Conservation (phyloP, 1,140 invertebrate genomes). For the Drosophila navojoa region DNA sequence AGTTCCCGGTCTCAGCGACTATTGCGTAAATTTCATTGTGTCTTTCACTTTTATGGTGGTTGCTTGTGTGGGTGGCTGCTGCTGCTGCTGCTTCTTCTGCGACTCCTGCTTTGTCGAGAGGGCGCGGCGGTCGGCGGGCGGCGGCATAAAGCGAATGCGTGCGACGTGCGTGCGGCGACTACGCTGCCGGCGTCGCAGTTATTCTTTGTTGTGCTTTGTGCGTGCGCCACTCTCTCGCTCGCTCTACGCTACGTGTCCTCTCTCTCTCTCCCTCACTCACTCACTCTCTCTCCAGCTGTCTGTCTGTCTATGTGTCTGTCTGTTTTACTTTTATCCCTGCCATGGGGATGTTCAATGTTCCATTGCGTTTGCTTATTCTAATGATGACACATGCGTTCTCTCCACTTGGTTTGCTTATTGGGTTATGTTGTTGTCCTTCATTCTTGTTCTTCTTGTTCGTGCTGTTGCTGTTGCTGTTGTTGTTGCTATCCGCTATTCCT, state of each 20-base stretch:
- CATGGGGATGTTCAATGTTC: slow-evolving; percentile 50
- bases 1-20: slow-evolving; percentile 54
- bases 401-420: slow-evolving; percentile 33
- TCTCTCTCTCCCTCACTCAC: slow-evolving; percentile 4
- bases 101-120: background rate
- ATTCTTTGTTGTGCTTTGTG: slow-evolving; percentile 74
- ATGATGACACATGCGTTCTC: slow-evolving; percentile 78
- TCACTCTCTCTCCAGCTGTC: slow-evolving; percentile 10
- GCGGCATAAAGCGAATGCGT: slow-evolving; percentile 22
- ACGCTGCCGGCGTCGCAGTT: slow-evolving; percentile 45
- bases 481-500: slow-evolving; percentile 19
- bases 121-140: slow-evolving; percentile 20
- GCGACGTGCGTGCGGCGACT: slow-evolving; percentile 56
- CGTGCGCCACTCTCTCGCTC: slow-evolving; percentile 49
- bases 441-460: background rate
- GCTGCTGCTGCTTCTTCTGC: too few relatives aligned
- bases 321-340: slow-evolving; percentile 49
- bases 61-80: slow-evolving; percentile 38
- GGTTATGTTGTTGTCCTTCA: slow-evolving; percentile 33
- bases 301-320: slow-evolving; percentile 3
- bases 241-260: too few relatives aligned
- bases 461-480: slow-evolving; percentile 1
- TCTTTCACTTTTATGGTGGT: slow-evolving; percentile 80
- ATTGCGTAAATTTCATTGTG: slow-evolving; percentile 82
- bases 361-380: slow-evolving; percentile 62